phyloP scores from a whole-genome alignment of 2,113 vertebrate species.

The Mandrillus leucophaeus region DNA sequence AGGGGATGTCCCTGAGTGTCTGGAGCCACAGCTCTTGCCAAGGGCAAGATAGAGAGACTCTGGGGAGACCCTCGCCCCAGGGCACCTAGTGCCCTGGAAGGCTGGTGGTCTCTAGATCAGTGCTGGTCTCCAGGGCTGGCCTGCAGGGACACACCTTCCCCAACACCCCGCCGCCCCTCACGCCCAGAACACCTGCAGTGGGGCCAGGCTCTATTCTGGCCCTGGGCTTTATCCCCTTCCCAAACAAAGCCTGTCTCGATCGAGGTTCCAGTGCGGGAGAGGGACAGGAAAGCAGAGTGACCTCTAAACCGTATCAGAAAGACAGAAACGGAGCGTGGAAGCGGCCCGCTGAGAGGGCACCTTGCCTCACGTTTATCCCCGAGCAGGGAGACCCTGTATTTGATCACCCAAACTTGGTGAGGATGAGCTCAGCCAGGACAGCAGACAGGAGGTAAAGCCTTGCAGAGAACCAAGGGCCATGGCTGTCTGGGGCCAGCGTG shows the following conservation, averaged over 20 bases:
- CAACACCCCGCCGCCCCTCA: neutral
- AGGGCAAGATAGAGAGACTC: neutral
- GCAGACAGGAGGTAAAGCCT: no score
- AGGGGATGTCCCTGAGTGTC: neutral
- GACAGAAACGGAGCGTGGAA: neutral
- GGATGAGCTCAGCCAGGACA: neutral
- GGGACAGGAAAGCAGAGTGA: neutral
- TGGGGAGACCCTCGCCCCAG: fast-evolving
- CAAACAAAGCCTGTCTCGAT: neutral
- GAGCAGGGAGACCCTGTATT: no score
- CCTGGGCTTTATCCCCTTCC: no score
- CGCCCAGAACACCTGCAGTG: fast-evolving
- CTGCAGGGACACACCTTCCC: neutral
- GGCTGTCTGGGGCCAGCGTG: fast-evolving
- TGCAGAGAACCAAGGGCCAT: neutral
- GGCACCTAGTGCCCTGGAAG: neutral
- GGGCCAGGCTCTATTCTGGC: no score
- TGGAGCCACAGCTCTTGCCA: neutral
- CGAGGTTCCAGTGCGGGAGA: fast-evolving
- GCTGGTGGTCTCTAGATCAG: neutral
- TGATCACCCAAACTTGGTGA: no score
- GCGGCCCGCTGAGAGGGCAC: no score
- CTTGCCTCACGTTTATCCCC: no score
- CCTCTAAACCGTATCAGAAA: neutral
- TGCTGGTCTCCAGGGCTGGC: neutral